These are phyloP conservation scores for Anisognathus igniventris DNA, from an alignment of 2,797 vertebrate genomes.

Conservation along the genomic window DNA sequence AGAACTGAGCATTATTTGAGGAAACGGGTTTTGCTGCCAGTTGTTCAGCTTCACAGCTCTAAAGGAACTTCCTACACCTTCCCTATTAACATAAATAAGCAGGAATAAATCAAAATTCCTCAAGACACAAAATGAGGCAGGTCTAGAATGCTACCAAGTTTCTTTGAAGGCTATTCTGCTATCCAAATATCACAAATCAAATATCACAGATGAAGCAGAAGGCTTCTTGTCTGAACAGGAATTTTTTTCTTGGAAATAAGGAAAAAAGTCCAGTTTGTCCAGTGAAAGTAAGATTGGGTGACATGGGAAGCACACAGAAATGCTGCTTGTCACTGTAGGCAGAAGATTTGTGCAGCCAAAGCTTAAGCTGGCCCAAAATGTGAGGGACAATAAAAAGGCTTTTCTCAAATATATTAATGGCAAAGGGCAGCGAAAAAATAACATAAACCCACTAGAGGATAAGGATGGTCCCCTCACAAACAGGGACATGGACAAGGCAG, in stretches of 20 bases:
- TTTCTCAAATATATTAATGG: not conserved
- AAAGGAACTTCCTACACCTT: not conserved
- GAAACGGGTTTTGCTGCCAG: not conserved
- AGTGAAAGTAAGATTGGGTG: not conserved
- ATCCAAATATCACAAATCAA: not conserved
- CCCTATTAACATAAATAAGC: not conserved
- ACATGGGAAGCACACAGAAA: not conserved
- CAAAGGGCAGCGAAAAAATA: not conserved
- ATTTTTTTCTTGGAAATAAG: not conserved
- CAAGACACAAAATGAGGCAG: not conserved
- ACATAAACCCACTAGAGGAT: rapidly evolving
- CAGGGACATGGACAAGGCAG: not conserved
- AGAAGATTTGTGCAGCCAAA: not conserved
- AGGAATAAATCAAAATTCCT: not conserved
- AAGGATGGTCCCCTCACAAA: not conserved
- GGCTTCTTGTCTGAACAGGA: not conserved
- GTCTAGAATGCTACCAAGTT: not conserved
- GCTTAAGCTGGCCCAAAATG: not conserved
- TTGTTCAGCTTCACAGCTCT: not conserved
- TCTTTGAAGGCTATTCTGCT: not conserved
- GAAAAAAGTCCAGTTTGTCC: not conserved
- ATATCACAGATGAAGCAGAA: not conserved
- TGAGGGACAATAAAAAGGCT: not conserved
- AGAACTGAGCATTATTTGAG: not conserved
- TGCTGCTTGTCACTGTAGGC: not conserved